Evolutionary conservation across 2,888 invertebrate species (phyloP).

Genomic region (Coecobrya sp.): DNA sequence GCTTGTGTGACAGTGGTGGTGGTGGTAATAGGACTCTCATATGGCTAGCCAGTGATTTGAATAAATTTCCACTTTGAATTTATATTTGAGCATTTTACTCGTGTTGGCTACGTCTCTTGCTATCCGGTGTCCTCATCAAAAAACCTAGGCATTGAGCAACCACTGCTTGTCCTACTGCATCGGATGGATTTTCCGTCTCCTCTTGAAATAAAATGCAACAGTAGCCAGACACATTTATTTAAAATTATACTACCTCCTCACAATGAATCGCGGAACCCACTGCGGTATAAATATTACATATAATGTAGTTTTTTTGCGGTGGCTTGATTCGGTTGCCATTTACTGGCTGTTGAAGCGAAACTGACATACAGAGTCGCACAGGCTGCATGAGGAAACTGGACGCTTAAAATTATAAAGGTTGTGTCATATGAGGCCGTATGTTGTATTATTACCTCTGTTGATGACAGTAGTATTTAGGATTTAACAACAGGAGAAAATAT

Average conservation of each 20-base stretch:
- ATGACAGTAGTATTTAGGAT: not conserved
- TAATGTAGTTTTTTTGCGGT: too few species aligned
- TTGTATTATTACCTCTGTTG: not conserved
- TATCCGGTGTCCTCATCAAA: slow-evolving; percentile 46
- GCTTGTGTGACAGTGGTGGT: not conserved
- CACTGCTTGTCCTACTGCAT: not conserved
- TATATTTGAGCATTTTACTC: slow-evolving; percentile 57
- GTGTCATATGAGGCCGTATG: not conserved
- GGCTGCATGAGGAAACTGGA: not conserved
- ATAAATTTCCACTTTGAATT: slow-evolving; percentile 77
- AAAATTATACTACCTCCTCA: not conserved
- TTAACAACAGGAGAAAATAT: not conserved
- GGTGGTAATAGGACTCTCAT: slow-evolving; percentile 56
- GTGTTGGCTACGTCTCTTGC: slow-evolving; percentile 54
- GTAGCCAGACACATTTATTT: slow-evolving; percentile 5
- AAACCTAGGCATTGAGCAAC: not conserved
- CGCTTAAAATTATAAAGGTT: too few species aligned
- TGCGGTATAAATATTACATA: too few species aligned
- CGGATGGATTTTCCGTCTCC: not conserved
- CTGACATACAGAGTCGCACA: not conserved
- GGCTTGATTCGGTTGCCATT: not conserved
- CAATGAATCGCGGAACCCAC: not conserved
- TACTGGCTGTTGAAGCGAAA: not conserved
- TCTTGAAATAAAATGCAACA: not conserved
- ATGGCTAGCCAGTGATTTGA: slow-evolving; percentile 75